These are phyloP conservation scores for Syngnathus typhle DNA, from an alignment of 2,113 vertebrate genomes.

Conservation along the genomic window DNA sequence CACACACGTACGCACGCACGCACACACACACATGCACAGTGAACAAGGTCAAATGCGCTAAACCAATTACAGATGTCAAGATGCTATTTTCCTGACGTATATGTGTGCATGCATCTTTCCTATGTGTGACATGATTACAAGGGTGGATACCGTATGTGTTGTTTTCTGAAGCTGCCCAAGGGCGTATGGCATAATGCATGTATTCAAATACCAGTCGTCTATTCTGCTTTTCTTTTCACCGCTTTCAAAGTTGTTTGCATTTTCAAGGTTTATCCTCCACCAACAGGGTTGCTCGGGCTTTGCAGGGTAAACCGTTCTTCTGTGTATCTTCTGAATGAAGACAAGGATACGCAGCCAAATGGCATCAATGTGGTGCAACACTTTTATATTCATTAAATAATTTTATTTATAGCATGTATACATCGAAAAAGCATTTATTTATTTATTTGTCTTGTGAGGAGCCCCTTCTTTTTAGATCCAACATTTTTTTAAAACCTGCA, in stretches of 20 bases:
- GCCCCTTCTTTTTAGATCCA: not conserved
- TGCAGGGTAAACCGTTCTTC: slow-evolving; percentile 6
- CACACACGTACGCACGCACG: slow-evolving; percentile 16
- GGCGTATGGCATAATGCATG: slow-evolving; percentile 28
- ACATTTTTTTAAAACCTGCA: too few relatives aligned
- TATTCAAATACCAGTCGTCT: slow-evolving; percentile 39
- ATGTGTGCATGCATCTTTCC: not conserved
- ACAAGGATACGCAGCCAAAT: slow-evolving; percentile 1
- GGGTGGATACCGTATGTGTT: slow-evolving; percentile 14
- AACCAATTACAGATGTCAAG: slow-evolving; percentile 34
- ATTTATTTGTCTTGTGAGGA: not conserved
- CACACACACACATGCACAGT: slow-evolving; percentile 13
- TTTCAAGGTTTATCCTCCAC: slow-evolving; percentile 17
- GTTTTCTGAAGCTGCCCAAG: slow-evolving; percentile 33
- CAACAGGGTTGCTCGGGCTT: not conserved
- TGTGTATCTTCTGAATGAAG: slow-evolving; percentile 1
- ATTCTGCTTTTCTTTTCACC: slow-evolving; percentile 12
- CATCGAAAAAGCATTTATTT: not conserved
- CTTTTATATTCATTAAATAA: not conserved
- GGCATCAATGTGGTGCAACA: not conserved
- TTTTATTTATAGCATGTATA: not conserved
- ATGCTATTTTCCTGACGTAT: slow-evolving; percentile 18
- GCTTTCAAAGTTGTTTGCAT: slow-evolving; percentile 11
- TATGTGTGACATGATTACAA: slow-evolving; percentile 38
- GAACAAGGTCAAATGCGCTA: slow-evolving; percentile 38